Evolutionary conservation across 2,888 invertebrate genomes (phyloP), one percentile per base, ranked within the genome.

Genomic region (Lepidonotus clava): DNA sequence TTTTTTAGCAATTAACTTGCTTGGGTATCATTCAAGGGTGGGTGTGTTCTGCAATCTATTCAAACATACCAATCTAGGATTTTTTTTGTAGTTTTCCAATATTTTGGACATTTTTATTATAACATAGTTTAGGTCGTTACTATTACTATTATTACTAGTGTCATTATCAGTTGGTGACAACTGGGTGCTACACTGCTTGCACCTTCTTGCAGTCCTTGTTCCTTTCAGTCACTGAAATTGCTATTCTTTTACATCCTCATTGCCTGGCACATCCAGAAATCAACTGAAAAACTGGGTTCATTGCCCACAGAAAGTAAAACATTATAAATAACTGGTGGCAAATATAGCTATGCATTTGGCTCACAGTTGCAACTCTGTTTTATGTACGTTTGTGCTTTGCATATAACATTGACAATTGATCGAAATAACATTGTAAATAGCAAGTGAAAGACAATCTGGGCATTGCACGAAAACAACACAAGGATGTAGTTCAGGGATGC

Each of bases 231-330:
- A n/a, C n/a, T n/a, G n/a, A n/a, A n/a, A n/a, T n/a, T n/a, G n/a
- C n/a, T n/a, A n/a, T n/a, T n/a, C n/a, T n/a, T n/a, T n/a, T n/a
- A n/a, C n/a, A n/a, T n/a, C n/a, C n/a, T 11, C 46, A 46, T 46
- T 11, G 46, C 18, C 46, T 8, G 18, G 8, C 8, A 46, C 46
- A 11, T 18, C 46, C 18, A 8, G 46, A 8, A 46, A 11, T 8
- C 46, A 46, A 46, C 46, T 46, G 8, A 46, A 46, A n/a, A n/a
- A n/a, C n/a, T n/a, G n/a, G n/a, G n/a, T n/a, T n/a, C n/a, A n/a
- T n/a, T n/a, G n/a, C n/a, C n/a, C n/a, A 71, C 34, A 71, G 36
- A 71, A 71, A 56, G 56, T 71, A 71, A 71, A 32, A 71, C 34
- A 5, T 8, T 71, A 11, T 71, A 71, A 34, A n/a, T 34, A 36